These are phyloP conservation scores for Alethe diademata DNA, from an alignment of 2,113 vertebrate species.

Conservation along the genomic window DNA sequence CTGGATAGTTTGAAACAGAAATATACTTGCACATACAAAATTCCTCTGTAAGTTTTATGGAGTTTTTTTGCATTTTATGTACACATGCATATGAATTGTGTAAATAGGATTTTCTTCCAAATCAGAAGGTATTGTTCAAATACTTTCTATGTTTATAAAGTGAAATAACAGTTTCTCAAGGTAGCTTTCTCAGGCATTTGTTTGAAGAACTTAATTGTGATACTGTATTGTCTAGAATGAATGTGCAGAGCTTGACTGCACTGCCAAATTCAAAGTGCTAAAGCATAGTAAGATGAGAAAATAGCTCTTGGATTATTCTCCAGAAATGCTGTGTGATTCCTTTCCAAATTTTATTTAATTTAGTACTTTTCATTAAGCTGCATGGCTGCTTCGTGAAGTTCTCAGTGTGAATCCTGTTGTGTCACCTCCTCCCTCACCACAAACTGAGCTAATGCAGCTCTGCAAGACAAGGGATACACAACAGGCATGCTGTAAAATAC, in stretches of 20 bases:
- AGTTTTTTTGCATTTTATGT: background rate
- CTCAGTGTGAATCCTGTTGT: background rate
- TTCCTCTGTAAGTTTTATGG: background rate
- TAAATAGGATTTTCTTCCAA: background rate
- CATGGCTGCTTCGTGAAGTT: background rate
- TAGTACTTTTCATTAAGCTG: background rate
- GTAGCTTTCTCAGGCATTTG: background rate
- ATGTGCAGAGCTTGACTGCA: background rate
- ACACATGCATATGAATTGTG: rapidly evolving
- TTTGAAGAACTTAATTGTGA: background rate
- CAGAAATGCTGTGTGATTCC: background rate
- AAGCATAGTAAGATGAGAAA: background rate
- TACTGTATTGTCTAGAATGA: background rate
- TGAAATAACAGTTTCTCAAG: background rate
- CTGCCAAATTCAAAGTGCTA: background rate
- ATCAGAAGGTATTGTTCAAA: background rate
- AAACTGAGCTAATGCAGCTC: background rate
- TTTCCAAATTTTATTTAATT: background rate
- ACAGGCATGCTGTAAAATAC: background rate
- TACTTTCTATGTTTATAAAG: background rate
- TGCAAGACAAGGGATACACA: background rate
- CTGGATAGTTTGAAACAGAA: background rate
- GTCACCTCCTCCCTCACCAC: background rate
- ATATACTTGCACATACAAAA: background rate
- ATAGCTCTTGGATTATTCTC: background rate